A percentile compares a stretch with the other conserved stretches of the same genome.
These are phyloP conservation scores for Nettapus auritus DNA, from an alignment of 2,113 vertebrate species.

Conservation along the genomic window DNA sequence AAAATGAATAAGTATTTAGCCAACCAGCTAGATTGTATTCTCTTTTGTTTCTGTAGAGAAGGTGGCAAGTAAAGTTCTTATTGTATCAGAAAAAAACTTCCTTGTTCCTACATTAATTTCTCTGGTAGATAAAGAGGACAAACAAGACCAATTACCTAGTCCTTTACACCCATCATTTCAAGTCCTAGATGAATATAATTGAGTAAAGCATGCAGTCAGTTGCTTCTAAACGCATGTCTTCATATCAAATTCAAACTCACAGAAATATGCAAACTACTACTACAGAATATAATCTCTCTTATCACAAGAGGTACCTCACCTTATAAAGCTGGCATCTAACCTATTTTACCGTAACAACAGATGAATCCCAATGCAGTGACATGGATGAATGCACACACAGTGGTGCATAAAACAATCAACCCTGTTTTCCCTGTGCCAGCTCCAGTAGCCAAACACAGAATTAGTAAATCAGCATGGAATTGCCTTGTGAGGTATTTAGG, in stretches of 20 bases:
- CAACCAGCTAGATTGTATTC: not conserved
- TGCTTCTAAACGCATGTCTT: not conserved
- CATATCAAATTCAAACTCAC: not conserved
- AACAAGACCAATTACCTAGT: not conserved
- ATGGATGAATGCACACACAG: not conserved
- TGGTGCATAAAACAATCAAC: not conserved
- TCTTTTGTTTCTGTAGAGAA: not conserved
- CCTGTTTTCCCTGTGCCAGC: accelerated
- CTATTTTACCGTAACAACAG: not conserved
- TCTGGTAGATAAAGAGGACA: not conserved
- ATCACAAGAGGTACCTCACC: not conserved
- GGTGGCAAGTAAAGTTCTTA: not conserved
- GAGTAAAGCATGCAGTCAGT: not conserved
- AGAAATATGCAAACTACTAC: not conserved
- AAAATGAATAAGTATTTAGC: not conserved
- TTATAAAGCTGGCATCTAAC: not conserved
- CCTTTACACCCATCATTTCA: not conserved
- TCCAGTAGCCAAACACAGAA: not conserved
- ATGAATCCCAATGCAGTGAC: not conserved
- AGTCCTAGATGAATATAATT: too few species aligned
- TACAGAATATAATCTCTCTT: not conserved
- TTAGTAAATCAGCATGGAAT: not conserved
- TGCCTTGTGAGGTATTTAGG: not conserved
- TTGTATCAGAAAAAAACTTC: not conserved
- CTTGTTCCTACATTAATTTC: not conserved